A percentile compares a stretch with the other conserved stretches of the same genome.
phyloP scores from a whole-genome alignment of 23 tunicate species.

The Trididemnum nubilum region DNA sequence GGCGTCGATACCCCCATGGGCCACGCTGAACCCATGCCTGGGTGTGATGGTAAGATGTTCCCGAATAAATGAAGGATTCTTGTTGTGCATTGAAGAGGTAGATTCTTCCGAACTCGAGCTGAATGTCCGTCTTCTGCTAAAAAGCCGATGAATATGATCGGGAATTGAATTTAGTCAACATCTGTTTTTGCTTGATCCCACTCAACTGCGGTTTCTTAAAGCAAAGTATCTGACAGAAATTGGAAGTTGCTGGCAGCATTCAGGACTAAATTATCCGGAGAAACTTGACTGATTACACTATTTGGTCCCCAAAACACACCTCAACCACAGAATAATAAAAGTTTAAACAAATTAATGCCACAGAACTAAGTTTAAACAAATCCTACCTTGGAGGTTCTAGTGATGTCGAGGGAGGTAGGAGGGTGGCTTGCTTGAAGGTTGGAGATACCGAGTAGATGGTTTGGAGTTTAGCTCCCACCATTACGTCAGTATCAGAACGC shows the following conservation, averaged over 20 bases:
- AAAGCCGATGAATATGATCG: no score
- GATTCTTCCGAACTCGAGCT: conserved; percentile 71
- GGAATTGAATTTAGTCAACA: no score
- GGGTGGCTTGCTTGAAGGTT: conserved; percentile 39
- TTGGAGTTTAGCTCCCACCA: not conserved
- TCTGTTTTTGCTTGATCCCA: no score
- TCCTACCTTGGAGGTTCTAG: conserved; percentile 2
- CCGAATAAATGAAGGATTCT: conserved; percentile 61
- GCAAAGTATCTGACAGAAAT: no score
- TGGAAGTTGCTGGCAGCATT: no score
- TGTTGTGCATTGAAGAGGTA: conserved; percentile 5
- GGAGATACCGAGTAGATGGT: conserved; percentile 45
- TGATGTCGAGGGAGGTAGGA: conserved; percentile 21
- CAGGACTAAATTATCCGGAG: no score
- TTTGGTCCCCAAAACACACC: no score
- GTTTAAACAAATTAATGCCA: no score
- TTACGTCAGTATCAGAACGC: not conserved
- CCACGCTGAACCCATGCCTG: conserved; percentile 89
- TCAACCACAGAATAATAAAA: no score
- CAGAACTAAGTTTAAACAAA: no score
- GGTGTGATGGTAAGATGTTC: conserved; percentile 99
- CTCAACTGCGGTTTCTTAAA: no score
- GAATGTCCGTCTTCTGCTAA: conserved; percentile 37
- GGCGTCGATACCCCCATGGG: conserved; percentile 88
- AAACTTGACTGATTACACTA: no score